Conservation (phyloP, 2,888 invertebrate genomes). For the Drosophila sordidula region DNA sequence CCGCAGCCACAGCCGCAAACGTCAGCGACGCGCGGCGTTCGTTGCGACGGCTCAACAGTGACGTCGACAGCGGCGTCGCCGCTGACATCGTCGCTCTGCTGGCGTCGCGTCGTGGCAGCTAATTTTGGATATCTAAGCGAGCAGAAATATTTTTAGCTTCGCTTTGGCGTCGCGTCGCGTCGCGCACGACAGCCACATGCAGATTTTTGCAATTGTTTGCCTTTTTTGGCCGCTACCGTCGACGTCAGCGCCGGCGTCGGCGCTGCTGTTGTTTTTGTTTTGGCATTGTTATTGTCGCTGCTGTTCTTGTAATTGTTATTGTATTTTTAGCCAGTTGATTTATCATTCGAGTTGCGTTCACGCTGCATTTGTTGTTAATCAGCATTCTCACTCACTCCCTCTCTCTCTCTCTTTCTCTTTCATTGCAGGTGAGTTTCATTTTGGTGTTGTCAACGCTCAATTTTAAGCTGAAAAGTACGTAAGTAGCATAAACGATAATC, state of each 20-base stretch:
- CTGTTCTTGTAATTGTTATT: slow-evolving; percentile 48
- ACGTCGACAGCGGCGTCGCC: slow-evolving; percentile 51
- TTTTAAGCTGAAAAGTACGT: slow-evolving; percentile 36
- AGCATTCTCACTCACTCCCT: slow-evolving; percentile 33
- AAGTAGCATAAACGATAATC: slow-evolving; percentile 46
- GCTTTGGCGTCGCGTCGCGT: slow-evolving; percentile 37
- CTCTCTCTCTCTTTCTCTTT: slow-evolving; percentile 21
- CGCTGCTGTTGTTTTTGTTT: slow-evolving; percentile 6
- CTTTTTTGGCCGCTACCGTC: slow-evolving; percentile 66
- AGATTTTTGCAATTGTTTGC: slow-evolving; percentile 80
- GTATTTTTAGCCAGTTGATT: slow-evolving; percentile 76
- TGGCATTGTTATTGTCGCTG: slow-evolving; percentile 15
- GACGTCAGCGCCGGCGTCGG: slow-evolving; percentile 12
- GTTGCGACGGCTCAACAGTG: slow-evolving; percentile 54
- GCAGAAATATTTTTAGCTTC: slow-evolving; percentile 72
- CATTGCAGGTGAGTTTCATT: slow-evolving; percentile 68
- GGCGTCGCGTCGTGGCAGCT: slow-evolving; percentile 65
- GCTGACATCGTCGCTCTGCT: slow-evolving; percentile 34
- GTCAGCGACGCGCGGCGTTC: slow-evolving; percentile 29
- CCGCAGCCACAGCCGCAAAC: slow-evolving; percentile 39
- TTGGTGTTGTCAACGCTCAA: slow-evolving; percentile 13
- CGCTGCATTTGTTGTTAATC: slow-evolving; percentile 69
- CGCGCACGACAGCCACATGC: slow-evolving; percentile 65
- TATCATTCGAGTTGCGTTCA: slow-evolving; percentile 71
- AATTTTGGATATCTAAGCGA: slow-evolving; percentile 79